Percentiles rank a stretch among this genome's conserved stretches.
phyloP scores from a whole-genome alignment of 1,140 invertebrate genomes.

The Aricia agestis region DNA sequence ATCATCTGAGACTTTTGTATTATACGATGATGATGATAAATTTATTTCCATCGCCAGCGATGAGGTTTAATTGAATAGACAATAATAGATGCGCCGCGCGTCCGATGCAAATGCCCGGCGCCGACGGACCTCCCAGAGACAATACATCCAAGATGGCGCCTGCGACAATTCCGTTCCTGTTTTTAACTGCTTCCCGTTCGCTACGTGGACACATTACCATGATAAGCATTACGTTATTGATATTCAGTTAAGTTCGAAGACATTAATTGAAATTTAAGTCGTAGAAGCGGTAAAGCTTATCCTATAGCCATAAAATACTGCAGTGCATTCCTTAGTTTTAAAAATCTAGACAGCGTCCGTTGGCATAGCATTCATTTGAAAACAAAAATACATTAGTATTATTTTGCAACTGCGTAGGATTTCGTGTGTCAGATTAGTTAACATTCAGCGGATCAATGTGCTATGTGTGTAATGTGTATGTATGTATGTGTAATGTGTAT shows the following conservation, averaged over 20 bases:
- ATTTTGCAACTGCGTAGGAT: neutral
- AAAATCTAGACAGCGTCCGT: too few species aligned
- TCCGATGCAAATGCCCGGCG: conserved; percentile 71
- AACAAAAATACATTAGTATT: too few species aligned
- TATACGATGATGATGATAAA: neutral
- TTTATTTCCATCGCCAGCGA: neutral
- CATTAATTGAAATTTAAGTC: neutral
- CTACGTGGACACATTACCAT: conserved; percentile 52
- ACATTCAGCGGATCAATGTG: neutral
- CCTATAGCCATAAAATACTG: neutral
- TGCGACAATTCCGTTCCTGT: conserved; percentile 46
- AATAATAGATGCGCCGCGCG: conserved; percentile 64
- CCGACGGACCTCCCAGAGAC: conserved; percentile 69
- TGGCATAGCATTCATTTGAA: too few species aligned
- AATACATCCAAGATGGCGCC: conserved; percentile 70
- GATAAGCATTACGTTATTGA: conserved; percentile 21
- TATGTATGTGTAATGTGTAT: neutral
- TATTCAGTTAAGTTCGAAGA: neutral
- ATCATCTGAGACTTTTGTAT: too few species aligned
- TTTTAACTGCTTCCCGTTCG: conserved; percentile 57
- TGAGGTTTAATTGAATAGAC: conserved; percentile 42
- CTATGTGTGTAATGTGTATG: neutral
- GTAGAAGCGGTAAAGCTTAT: neutral
- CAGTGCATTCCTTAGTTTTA: too few species aligned
- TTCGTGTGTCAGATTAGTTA: neutral